Evolutionary conservation across 2,113 vertebrate genomes (phyloP), one percentile per base, ranked within the genome.

Genomic region (Coptodon rendalli): DNA sequence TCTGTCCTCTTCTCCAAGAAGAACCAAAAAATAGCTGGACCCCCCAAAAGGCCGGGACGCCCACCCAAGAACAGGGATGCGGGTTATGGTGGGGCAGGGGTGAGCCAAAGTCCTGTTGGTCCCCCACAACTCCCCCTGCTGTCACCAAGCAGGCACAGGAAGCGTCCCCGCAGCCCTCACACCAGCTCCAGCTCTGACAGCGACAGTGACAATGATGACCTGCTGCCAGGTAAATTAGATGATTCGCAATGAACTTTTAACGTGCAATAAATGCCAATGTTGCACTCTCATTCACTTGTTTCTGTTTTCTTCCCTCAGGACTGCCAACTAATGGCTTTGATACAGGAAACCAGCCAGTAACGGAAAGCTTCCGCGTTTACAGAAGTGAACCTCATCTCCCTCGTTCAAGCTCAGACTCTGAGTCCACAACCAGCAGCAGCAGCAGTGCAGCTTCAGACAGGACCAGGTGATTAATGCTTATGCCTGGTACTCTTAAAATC

Each of bases 1-100:
- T 99, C 98, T 12, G 98, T 99, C 89, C 98, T 99, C 85, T 99
- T 99, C 96, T 99, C 98, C 90, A 99, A 99, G 96, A 99, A 99
- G 96, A 99, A 99, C 93, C 98, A 97, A 83, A 99, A 99, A 96
- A 97, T 98, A 11, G 96, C 97, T 9, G 98, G 98, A 73, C 98
- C 98, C 50, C 98, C 98, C 27, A 99, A 99, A 95, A 97, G 98
- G 80, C 98, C 98, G 1, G 99, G 99, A 38, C 97, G 99, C 6
- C 98, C 99, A 14, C 98, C 99, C 0, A 99, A 99, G 96, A 99
- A 98, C 94, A 96, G 98, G 6, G 98, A 99, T 76, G 14, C 82
- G 1, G 95, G 96, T 92, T 98, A 99, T 83, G 93, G 95, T 19
- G 90, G 97, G 7, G 94, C 97, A 0, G 97, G 97, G 43, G 96